These are phyloP conservation scores for Amblyopsis hoosieri DNA, from an alignment of 2,797 vertebrate species.

Conservation along the genomic window DNA sequence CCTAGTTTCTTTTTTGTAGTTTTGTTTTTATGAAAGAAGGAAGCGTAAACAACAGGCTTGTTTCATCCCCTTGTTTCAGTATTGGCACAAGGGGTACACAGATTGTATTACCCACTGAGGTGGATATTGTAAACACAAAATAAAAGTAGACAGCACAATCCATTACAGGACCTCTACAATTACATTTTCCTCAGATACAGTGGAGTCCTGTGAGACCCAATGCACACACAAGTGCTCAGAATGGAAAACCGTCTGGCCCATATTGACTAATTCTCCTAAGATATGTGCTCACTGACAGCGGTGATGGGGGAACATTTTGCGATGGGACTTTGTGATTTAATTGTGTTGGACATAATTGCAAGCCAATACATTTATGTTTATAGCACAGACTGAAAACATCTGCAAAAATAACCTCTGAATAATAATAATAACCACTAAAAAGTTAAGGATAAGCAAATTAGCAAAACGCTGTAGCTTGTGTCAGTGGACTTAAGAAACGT, in stretches of 20 bases:
- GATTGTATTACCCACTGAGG: slow-evolving; percentile 35
- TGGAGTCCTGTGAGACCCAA: slow-evolving; percentile 42
- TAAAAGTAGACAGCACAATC: slow-evolving; percentile 53
- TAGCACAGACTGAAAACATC: slow-evolving; percentile 39
- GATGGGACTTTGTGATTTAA: slow-evolving; percentile 18
- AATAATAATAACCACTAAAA: not conserved
- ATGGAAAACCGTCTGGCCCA: slow-evolving; percentile 62
- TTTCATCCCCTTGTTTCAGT: slow-evolving; percentile 32
- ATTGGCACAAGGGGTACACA: slow-evolving; percentile 27
- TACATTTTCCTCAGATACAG: slow-evolving; percentile 58
- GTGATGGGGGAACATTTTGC: slow-evolving; percentile 33
- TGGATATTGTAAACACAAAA: slow-evolving; percentile 62
- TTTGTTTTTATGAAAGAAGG: slow-evolving; percentile 1
- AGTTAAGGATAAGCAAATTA: slow-evolving; percentile 9
- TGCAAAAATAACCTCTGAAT: slow-evolving; percentile 30
- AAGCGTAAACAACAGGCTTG: slow-evolving; percentile 34
- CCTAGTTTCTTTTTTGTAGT: slow-evolving; percentile 21
- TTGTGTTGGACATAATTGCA: slow-evolving; percentile 36
- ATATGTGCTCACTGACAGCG: slow-evolving; percentile 44
- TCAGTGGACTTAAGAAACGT: slow-evolving; percentile 11
- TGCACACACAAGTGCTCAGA: slow-evolving; percentile 35
- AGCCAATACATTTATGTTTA: slow-evolving; percentile 9
- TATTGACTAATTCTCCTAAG: slow-evolving; percentile 49
- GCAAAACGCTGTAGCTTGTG: slow-evolving; percentile 20
- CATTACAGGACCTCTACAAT: slow-evolving; percentile 64